Percentiles rank a stretch among this genome's conserved stretches.
Conservation (phyloP, 1,140 invertebrate species). For the Helicoverpa zea region DNA sequence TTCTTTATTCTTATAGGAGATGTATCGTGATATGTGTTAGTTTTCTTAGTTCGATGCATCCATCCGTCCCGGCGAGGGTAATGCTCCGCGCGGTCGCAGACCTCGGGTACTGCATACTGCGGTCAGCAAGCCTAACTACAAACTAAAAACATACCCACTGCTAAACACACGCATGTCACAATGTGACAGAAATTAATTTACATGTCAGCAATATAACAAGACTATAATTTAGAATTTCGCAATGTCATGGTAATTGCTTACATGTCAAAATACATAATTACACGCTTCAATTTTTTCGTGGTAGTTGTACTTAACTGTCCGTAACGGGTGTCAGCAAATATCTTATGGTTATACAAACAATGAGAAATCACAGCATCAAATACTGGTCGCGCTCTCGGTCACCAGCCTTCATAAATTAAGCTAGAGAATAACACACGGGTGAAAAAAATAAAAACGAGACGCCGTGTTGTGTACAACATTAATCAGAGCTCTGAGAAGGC, state of each 20-base stretch:
- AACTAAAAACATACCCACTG: conserved; percentile 7
- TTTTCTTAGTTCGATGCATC: conserved; percentile 23
- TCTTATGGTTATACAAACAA: conserved; percentile 24
- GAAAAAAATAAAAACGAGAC: conserved; percentile 78
- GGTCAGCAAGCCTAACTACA: conserved; percentile 51
- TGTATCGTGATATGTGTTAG: background rate
- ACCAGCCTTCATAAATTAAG: conserved; percentile 76
- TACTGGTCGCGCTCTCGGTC: conserved; percentile 48
- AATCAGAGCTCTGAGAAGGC: conserved; percentile 84
- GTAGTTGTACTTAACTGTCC: background rate
- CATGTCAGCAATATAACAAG: conserved; percentile 6
- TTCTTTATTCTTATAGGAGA: background rate
- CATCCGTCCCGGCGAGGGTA: conserved; percentile 60
- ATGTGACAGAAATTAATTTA: conserved; percentile 20
- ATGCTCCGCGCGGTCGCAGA: conserved; percentile 56
- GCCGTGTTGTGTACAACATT: conserved; percentile 81
- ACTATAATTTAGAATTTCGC: conserved; percentile 16
- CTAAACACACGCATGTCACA: conserved; percentile 4
- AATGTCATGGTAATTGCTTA: conserved; percentile 13
- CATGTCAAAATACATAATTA: conserved; percentile 11
- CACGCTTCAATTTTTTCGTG: background rate
- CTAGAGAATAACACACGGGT: conserved; percentile 78
- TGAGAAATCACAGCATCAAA: conserved; percentile 34
- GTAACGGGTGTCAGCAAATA: background rate
- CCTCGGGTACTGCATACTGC: conserved; percentile 50